Percentiles rank a stretch among this genome's conserved stretches.
Evolutionary conservation across 2,113 vertebrate species (phyloP).

Genomic region (human): GRCh38 chr14:80201001-80201500

Average conservation of each 20-base stretch:
- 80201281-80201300: background rate
- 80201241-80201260: slow-evolving; percentile 47
- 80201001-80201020: slow-evolving; percentile 23
- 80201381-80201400: slow-evolving; percentile 28
- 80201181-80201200: background rate
- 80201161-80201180: background rate
- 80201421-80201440: background rate
- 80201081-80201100: slow-evolving; percentile 10
- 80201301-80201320: background rate
- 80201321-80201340: slow-evolving; percentile 14
- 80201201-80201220: background rate
- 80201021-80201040: slow-evolving; percentile 39
- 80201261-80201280: background rate
- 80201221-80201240: background rate
- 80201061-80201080: background rate
- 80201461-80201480: slow-evolving; percentile 34
- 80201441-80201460: background rate
- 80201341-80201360: background rate
- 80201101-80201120: slow-evolving; percentile 38
- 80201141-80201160: background rate
- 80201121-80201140: slow-evolving; percentile 17
- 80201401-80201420: slow-evolving; percentile 47
- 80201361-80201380: slow-evolving; percentile 42
- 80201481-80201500: no score
- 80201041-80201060: slow-evolving; percentile 23